Percentiles rank a stretch among this genome's conserved stretches.
These are phyloP conservation scores for Exocentrus adspersus DNA, from an alignment of 2,888 invertebrate genomes.

Conservation along the genomic window DNA sequence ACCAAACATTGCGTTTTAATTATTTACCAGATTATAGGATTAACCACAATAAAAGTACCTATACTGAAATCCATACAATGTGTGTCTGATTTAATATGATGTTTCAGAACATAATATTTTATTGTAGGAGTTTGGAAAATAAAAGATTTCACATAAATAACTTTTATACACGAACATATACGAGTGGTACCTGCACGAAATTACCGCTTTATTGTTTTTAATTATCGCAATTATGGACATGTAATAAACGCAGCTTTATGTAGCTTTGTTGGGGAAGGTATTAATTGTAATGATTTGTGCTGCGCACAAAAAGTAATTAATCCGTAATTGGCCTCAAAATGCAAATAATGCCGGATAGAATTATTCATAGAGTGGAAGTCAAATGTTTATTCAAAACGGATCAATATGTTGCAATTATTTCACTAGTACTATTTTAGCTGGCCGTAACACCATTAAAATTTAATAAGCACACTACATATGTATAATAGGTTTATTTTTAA, in stretches of 20 bases:
- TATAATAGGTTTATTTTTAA: not conserved
- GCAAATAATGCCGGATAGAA: not conserved
- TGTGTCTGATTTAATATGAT: too few relatives aligned
- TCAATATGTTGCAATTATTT: not conserved
- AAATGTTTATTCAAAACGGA: not conserved
- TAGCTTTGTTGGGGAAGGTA: not conserved
- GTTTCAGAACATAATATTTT: too few relatives aligned
- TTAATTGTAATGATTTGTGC: not conserved
- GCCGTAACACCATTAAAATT: not conserved
- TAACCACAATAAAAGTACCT: too few relatives aligned
- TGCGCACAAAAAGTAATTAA: not conserved
- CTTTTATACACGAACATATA: too few relatives aligned
- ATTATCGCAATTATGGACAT: too few relatives aligned
- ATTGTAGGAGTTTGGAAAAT: too few relatives aligned
- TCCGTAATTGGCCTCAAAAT: not conserved
- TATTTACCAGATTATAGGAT: conserved; percentile 6
- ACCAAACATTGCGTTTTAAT: conserved; percentile 2
- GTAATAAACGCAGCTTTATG: too few relatives aligned
- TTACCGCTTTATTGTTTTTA: too few relatives aligned
- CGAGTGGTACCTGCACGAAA: too few relatives aligned
- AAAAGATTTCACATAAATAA: too few relatives aligned
- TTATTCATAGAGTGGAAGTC: not conserved
- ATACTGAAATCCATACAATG: too few relatives aligned
- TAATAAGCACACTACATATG: conserved; percentile 6
- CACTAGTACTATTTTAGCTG: not conserved